Conservation (phyloP, 23 tunicate genomes). For the Trididemnum nubilum region DNA sequence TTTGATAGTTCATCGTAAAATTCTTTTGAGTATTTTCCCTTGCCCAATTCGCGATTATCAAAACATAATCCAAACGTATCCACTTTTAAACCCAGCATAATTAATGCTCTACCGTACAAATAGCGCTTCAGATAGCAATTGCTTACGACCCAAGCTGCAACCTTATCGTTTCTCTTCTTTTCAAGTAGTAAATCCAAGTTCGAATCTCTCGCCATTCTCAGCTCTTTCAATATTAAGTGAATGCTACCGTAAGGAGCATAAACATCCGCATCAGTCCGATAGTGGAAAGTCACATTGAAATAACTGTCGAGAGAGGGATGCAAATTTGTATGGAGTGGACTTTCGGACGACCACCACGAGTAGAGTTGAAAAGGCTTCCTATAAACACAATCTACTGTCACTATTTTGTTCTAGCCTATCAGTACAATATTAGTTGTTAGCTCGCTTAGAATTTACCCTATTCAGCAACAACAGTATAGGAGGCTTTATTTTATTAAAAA, state of each 20-base stretch:
- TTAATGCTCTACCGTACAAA: conserved; percentile 29
- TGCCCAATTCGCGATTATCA: conserved; percentile 39
- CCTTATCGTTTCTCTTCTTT: conserved; percentile 33
- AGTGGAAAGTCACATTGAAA: conserved; percentile 62
- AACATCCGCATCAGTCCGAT: conserved; percentile 63
- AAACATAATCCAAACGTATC: conserved; percentile 58
- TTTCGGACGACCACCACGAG: conserved; percentile 58
- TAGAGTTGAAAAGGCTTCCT: conserved; percentile 43
- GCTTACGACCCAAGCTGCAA: conserved; percentile 67
- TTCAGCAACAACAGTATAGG: too few relatives aligned
- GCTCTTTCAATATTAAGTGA: conserved; percentile 41
- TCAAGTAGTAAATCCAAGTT: conserved; percentile 35
- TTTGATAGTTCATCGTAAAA: conserved; percentile 40
- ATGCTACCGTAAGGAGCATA: conserved; percentile 79
- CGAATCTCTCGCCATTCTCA: conserved; percentile 16
- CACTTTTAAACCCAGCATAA: conserved; percentile 41
- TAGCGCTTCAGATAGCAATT: conserved; percentile 21
- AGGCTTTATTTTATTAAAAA: too few relatives aligned
- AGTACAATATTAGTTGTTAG: too few relatives aligned
- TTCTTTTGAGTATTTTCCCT: conserved; percentile 33
- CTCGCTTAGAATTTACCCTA: too few relatives aligned
- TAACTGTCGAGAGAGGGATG: conserved; percentile 27
- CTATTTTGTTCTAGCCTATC: too few relatives aligned
- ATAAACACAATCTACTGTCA: too few relatives aligned
- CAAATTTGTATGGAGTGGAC: conserved; percentile 40